These are phyloP conservation scores for Papilio dardanus DNA, from an alignment of 1,140 invertebrate genomes.

Conservation along the genomic window DNA sequence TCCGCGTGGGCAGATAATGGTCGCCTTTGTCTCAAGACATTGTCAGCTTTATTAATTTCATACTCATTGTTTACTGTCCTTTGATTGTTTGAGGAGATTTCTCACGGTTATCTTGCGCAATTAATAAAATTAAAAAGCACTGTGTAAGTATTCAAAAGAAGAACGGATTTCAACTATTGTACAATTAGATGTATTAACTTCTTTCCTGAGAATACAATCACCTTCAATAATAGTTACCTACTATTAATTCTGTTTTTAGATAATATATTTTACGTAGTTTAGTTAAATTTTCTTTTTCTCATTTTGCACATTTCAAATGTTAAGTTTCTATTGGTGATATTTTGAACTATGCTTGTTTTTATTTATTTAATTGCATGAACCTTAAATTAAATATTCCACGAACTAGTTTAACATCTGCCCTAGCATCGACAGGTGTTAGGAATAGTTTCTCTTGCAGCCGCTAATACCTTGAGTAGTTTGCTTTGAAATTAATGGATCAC, in stretches of 20 bases:
- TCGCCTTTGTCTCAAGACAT: slow-evolving; percentile 31
- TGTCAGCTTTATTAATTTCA: slow-evolving; percentile 31
- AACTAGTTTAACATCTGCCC: slow-evolving; percentile 6
- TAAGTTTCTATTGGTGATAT: background rate
- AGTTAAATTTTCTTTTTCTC: background rate
- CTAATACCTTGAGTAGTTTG: slow-evolving; percentile 8
- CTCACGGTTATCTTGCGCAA: slow-evolving; percentile 47
- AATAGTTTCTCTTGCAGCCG: slow-evolving; percentile 30
- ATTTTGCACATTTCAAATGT: background rate
- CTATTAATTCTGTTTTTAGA: too few species aligned
- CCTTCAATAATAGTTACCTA: too few species aligned
- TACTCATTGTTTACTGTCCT: slow-evolving; percentile 47
- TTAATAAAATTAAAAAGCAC: background rate
- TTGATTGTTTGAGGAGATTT: slow-evolving; percentile 39
- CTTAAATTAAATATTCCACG: background rate
- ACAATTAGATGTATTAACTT: too few species aligned
- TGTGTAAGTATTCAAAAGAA: background rate
- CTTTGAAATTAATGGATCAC: slow-evolving; percentile 12
- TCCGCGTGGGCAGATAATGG: slow-evolving; percentile 36
- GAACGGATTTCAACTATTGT: too few species aligned
- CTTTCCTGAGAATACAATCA: too few species aligned
- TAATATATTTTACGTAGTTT: too few species aligned
- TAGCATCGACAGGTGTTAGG: slow-evolving; percentile 26
- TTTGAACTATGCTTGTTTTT: background rate
- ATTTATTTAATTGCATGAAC: background rate